Conservation (phyloP, 2,797 vertebrate species). For the Trichosurus vulpecula region DNA sequence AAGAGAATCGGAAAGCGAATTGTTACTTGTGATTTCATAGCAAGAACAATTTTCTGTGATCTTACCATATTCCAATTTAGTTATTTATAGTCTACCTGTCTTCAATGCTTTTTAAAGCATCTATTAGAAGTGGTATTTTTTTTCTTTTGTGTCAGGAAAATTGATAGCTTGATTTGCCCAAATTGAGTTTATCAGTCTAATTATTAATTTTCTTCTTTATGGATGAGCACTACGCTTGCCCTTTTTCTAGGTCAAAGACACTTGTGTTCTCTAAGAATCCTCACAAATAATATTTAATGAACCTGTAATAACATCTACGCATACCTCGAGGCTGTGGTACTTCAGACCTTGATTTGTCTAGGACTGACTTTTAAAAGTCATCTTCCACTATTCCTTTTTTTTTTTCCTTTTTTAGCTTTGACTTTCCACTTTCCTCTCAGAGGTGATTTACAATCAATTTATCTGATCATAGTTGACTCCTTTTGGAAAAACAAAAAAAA, state of each 20-base stretch:
- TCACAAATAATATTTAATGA: background rate
- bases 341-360: conserved; percentile 14
- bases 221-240: background rate
- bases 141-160: background rate
- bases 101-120: background rate
- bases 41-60: conserved; percentile 18
- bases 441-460: conserved; percentile 48
- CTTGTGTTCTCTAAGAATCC: background rate
- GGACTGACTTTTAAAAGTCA: conserved; percentile 17
- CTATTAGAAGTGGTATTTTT: background rate
- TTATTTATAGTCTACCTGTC: conserved; percentile 26
- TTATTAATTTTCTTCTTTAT: conserved; percentile 4
- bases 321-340: background rate
- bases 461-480: conserved; percentile 38
- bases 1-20: conserved; percentile 22
- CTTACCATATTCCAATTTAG: background rate
- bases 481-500: conserved; percentile 12
- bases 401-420: background rate
- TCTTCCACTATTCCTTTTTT: background rate
- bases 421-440: conserved; percentile 9
- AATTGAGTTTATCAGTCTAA: background rate
- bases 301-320: background rate
- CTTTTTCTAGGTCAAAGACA: background rate
- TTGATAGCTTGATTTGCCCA: background rate
- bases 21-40: background rate